Base-by-base conservation (phyloP, 2,797 vertebrate species). In the Catamblyrhynchus diadema region DNA sequence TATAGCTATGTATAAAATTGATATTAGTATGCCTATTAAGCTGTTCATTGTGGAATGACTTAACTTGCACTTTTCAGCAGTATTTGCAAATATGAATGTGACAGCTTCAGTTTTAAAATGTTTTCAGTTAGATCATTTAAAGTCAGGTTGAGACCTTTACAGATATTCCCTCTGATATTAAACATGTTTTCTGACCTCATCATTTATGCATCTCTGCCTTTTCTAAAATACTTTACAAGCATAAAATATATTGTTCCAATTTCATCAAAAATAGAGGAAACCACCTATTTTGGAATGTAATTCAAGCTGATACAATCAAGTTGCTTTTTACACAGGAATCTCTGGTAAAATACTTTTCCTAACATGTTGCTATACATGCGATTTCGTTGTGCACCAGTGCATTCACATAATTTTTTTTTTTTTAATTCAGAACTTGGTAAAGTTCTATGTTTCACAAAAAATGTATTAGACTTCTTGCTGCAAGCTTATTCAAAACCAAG, bases 271-370 rank as follows among this genome's bases (percentile, higher is more conserved):
- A 9, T 8, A 66, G 25, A 19, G 20, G 71, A 74, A 71, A 28
- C 3, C 4, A 1, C 4, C 6, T 57, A 0, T 33, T 65, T 14
- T 53, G 21, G 21, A 61, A 73, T 20, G 2, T 16, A 18, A 27
- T 47, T 48, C 23, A 59, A 41, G 16, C 4, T 70, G 25, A 59
- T 25, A 5, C 3, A 59, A 37, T 33, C 15, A 44, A 35, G 2
- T 25, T 57, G 44, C 1, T 21, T 78, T 88, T 83, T 48, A 67
- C 41, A 44, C 6, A 70, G 37, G 5, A 48, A 48, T 19, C 4
- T 65, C 39, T 54, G 11, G 14, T 72, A 57, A 84, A 86, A 56
- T 33, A n/a, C 2, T 6, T 73, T 78, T 81, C 37, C 5, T 78
- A 33, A 61, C 33, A 3, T 72, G 17, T 48, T 82, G 32, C 12